Conservation (phyloP, 2,113 vertebrate genomes). For the Proterorhinus semilunaris region DNA sequence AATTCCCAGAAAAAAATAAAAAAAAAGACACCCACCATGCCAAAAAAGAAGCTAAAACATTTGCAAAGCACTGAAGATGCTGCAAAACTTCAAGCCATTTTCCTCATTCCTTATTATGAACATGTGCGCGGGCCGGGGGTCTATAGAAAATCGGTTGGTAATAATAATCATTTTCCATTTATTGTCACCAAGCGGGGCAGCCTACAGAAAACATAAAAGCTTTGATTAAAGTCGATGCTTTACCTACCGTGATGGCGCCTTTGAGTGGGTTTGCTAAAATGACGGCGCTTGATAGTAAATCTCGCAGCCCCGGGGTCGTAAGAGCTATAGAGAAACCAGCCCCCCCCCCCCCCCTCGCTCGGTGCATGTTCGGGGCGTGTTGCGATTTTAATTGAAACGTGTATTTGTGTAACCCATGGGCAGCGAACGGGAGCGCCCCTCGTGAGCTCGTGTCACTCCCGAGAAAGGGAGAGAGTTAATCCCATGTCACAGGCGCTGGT, state of each 20-base stretch:
- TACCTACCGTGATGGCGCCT: neutral
- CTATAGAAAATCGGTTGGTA: neutral
- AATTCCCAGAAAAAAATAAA: too few relatives aligned
- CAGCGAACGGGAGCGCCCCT: constrained; percentile 39
- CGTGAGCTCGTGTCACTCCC: constrained; percentile 43
- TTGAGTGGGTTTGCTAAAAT: constrained; percentile 8
- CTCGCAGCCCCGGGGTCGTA: constrained; percentile 18
- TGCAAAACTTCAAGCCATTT: neutral
- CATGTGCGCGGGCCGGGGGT: neutral
- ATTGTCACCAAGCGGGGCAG: neutral
- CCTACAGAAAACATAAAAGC: neutral
- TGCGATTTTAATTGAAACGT: constrained; percentile 57
- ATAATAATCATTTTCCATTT: constrained; percentile 1
- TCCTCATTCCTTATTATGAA: neutral
- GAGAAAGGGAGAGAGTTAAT: constrained; percentile 64
- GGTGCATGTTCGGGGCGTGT: constrained; percentile 31
- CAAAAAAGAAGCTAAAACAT: neutral
- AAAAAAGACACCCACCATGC: too few relatives aligned
- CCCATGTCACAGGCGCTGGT: constrained; percentile 58
- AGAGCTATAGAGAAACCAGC: neutral
- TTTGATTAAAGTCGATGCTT: constrained; percentile 10
- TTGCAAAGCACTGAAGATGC: neutral
- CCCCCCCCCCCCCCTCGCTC: constrained; percentile 5
- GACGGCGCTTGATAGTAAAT: constrained; percentile 13
- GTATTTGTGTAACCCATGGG: constrained; percentile 47